phyloP scores from a whole-genome alignment of 2,888 invertebrate genomes.

The Atrina japonica region DNA sequence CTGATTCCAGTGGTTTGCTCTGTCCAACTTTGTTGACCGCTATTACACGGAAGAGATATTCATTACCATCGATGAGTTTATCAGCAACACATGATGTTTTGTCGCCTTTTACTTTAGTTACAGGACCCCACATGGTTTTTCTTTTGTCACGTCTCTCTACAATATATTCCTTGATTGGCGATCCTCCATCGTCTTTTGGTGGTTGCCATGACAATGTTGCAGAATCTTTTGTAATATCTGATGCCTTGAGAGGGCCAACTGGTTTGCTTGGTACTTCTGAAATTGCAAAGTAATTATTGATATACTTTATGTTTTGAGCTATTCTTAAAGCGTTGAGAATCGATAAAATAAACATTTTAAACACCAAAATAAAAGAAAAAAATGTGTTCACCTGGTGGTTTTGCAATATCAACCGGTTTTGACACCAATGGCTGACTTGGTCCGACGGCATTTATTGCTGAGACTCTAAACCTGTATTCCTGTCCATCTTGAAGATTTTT shows the following conservation, averaged over 20 bases:
- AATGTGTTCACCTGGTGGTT: constrained; percentile 17
- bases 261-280: constrained; percentile 49
- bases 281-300: too few species aligned
- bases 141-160: constrained; percentile 75
- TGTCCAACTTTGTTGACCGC: constrained; percentile 77
- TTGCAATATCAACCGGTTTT: constrained; percentile 52
- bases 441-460: constrained; percentile 74
- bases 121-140: constrained; percentile 86
- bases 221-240: constrained; percentile 68
- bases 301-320: too few species aligned
- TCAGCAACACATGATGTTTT: constrained; percentile 71
- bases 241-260: constrained; percentile 70
- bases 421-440: constrained; percentile 80
- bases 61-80: constrained; percentile 81
- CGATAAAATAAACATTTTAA: too few species aligned
- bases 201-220: constrained; percentile 83
- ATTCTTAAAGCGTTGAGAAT: too few species aligned
- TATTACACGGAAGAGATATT: constrained; percentile 77
- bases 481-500: constrained; percentile 83
- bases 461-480: constrained; percentile 77
- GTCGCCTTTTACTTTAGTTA: constrained; percentile 90
- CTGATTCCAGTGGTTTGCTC: constrained; percentile 71
- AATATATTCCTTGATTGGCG: constrained; percentile 82
- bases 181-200: constrained; percentile 92
- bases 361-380: too few species aligned